Evolutionary conservation across 2,888 invertebrate species (phyloP), one percentile per base, ranked within the genome.

Genomic region (Cataglyphis albicans): DNA sequence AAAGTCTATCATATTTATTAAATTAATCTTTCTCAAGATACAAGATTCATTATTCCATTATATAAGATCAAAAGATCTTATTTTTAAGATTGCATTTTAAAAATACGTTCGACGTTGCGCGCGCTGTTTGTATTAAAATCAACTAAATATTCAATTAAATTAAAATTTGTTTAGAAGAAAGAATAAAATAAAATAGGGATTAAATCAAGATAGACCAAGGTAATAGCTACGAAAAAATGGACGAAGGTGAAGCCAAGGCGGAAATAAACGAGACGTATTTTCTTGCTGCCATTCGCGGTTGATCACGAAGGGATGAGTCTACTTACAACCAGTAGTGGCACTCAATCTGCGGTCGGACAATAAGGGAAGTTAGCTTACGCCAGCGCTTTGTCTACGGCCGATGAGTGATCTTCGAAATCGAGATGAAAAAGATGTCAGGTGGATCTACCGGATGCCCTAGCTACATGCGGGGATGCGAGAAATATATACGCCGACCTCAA

Each of bases 311-410:
- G 52, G 82, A 86, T 84, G 83, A 80, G 55, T 88, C 89, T 87
- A 89, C 90, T 89, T 76, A 83, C 44, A 52, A 73, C 44, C 29
- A 89, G 89, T 90, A 87, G 89, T 84, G 83, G 80, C 64, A 86
- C 90, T 89, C 88, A 81, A 90, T 90, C 84, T 85, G 74, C 63
- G 88, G 74, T 82, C 87, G 29, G 88, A 78, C 89, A 88, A 88
- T 90, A 82, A 88, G 68, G 82, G 67, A 81, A 85, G 85, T 85
- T 84, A 85, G 90, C 89, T 89, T 87, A 88, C 89, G 87, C 83
- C 84, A 87, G 89, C 90, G 83, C 57, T 81, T 89, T 87, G 81
- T 81, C 61, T 55, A 61, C 81, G 85, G 84, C 15, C 81, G 84
- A 85, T 82, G 32, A 86, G 81, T 80, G 81, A 84, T 89, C 86